Base-by-base conservation (phyloP, 2,888 invertebrate species). In the Synanthedon myopaeformis region DNA sequence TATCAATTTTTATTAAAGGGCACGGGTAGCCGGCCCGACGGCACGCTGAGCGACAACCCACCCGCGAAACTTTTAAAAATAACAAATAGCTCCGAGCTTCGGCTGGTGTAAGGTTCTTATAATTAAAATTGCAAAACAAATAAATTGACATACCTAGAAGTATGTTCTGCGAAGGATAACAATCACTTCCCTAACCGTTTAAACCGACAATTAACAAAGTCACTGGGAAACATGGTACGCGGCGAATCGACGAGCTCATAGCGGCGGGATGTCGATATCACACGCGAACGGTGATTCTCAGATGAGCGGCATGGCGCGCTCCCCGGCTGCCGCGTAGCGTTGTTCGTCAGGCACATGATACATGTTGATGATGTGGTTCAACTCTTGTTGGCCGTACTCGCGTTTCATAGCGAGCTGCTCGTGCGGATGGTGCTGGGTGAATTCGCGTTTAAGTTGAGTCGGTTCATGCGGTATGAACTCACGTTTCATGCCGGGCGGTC, bases 351-450 rank as follows among this genome's bases (percentile, higher is more conserved):
- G 91, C 75, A 91, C 86, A 76, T 91, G 91, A 78, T 91, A 91
- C 91, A 91, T 90, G 72, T 89, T 91, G 88, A 90, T 91, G 79
- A 90, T 89, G 83, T 90, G 90, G 82, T 88, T 89, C 63, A 91
- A 84, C 74, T 91, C 91, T 61, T 88, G 89, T 65, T 89, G 89
- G 54, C 85, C 89, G 82, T 93, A 93, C 79, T 94, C 93, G 61
- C 93, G 89, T 82, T 94, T 94, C 88, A 94, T 90, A 70, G 70
- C 65, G 55, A 82, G 69, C 73, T 81, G 80, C 58, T 86, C 84
- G 77, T 84, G 74, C 63, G 82, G 68, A 76, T 84, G 60, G 86
- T 90, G 73, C 72, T 88, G 60, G 73, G 79, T 72, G 79, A 88
- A 76, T 83, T 90, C 71, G 79, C 90, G 79, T 75, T 90, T 85